Conservation (phyloP, 2,888 invertebrate species). For the Hydriomena furcata region DNA sequence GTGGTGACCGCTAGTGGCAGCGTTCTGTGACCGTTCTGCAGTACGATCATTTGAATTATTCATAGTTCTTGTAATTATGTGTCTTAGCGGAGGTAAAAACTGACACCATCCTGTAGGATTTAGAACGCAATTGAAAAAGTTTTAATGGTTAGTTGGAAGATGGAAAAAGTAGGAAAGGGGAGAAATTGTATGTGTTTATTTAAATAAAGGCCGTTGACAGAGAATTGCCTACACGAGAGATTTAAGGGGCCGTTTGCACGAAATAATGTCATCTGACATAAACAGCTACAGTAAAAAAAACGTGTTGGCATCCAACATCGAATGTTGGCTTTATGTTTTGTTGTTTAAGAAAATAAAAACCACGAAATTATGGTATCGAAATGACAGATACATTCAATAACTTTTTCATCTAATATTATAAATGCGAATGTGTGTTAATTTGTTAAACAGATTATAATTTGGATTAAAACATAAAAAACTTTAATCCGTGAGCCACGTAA, state of each 20-base stretch:
- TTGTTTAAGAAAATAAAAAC: too few species aligned
- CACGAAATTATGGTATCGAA: too few species aligned
- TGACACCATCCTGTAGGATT: conserved; percentile 37
- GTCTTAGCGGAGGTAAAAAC: conserved; percentile 35
- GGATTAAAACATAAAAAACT: too few species aligned
- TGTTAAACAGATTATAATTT: too few species aligned
- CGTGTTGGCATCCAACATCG: too few species aligned
- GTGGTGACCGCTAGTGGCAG: conserved; percentile 68
- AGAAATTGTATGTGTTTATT: conserved; percentile 21
- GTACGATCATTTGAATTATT: conserved; percentile 72
- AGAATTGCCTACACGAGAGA: conserved; percentile 6
- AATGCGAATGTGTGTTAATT: too few species aligned
- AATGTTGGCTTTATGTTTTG: too few species aligned
- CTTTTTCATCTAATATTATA: too few species aligned
- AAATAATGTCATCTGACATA: too few species aligned
- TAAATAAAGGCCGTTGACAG: conserved; percentile 13
- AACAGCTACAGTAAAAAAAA: too few species aligned
- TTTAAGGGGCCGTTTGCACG: background rate
- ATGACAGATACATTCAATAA: too few species aligned
- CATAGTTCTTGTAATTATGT: conserved; percentile 48
- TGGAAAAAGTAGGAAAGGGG: conserved; percentile 22
- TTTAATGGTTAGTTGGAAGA: conserved; percentile 11
- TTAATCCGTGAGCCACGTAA: too few species aligned
- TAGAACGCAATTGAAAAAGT: conserved; percentile 21
- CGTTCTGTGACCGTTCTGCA: conserved; percentile 77